These are phyloP conservation scores for Hoplodrina ambigua DNA, from an alignment of 2,888 invertebrate species.

Conservation along the genomic window DNA sequence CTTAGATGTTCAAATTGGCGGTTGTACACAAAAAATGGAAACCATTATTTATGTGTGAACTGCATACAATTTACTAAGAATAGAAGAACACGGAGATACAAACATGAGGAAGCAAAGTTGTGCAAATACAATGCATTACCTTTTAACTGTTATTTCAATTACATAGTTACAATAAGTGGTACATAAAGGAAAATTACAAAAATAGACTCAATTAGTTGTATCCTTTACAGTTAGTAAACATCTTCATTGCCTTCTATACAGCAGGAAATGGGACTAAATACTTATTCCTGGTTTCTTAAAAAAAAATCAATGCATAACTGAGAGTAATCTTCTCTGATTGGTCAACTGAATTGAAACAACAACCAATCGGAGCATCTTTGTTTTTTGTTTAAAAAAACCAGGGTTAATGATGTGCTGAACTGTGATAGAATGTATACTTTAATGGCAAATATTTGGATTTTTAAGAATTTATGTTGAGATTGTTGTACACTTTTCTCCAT, in stretches of 20 bases:
- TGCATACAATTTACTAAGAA: conserved; percentile 2
- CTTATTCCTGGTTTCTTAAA: background rate
- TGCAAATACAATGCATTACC: background rate
- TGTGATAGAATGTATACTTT: too few relatives aligned
- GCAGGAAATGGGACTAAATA: background rate
- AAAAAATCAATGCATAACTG: too few relatives aligned
- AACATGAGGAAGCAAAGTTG: conserved; percentile 11
- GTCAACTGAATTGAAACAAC: too few relatives aligned
- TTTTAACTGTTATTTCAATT: conserved; percentile 3
- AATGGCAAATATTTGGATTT: too few relatives aligned
- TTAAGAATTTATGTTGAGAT: too few relatives aligned
- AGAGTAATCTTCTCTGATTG: too few relatives aligned
- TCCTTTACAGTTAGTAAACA: background rate
- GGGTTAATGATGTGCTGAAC: too few relatives aligned
- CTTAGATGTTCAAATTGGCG: too few relatives aligned
- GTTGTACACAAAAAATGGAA: too few relatives aligned
- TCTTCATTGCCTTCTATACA: background rate
- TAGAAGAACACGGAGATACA: background rate
- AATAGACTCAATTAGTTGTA: background rate
- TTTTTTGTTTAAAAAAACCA: too few relatives aligned
- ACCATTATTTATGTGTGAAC: background rate
- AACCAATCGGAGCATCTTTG: too few relatives aligned
- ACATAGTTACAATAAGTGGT: background rate
- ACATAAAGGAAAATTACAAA: conserved; percentile 8
- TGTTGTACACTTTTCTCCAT: too few relatives aligned